Evolutionary conservation across 2,797 vertebrate genomes (phyloP).

Genomic region (Clarias pachynema): DNA sequence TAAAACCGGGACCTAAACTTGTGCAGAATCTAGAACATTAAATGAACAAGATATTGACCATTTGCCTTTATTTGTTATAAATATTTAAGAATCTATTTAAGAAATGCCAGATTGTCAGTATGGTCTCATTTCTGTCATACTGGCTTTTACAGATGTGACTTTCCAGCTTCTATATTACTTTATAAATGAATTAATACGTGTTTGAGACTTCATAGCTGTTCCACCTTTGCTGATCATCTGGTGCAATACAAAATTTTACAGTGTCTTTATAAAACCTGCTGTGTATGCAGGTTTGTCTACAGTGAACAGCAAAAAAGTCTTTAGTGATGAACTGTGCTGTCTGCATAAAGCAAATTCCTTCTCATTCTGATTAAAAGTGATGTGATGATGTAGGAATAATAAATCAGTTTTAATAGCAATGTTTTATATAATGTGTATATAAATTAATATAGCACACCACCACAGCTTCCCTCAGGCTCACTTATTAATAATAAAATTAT

Average conservation of each 20-base stretch:
- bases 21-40: neutral
- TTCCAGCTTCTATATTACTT: neutral
- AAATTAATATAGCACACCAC: too few species aligned
- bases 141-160: neutral
- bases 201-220: neutral
- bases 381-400: neutral
- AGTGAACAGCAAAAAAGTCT: neutral
- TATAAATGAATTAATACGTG: neutral
- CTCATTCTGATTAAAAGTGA: neutral
- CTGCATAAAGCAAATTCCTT: neutral
- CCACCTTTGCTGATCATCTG: neutral
- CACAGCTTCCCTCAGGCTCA: too few species aligned
- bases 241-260: neutral
- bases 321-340: neutral
- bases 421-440: too few species aligned
- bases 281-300: neutral
- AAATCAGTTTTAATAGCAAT: neutral
- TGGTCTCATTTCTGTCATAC: neutral
- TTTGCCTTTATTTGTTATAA: neutral
- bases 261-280: neutral
- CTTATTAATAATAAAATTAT: too few species aligned
- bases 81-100: neutral
- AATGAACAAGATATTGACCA: neutral
- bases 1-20: neutral
- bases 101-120: neutral